Percentiles rank a stretch among this genome's conserved stretches.
These are phyloP conservation scores for Drosophila carrolli DNA, from an alignment of 1,140 invertebrate genomes.

Conservation along the genomic window DNA sequence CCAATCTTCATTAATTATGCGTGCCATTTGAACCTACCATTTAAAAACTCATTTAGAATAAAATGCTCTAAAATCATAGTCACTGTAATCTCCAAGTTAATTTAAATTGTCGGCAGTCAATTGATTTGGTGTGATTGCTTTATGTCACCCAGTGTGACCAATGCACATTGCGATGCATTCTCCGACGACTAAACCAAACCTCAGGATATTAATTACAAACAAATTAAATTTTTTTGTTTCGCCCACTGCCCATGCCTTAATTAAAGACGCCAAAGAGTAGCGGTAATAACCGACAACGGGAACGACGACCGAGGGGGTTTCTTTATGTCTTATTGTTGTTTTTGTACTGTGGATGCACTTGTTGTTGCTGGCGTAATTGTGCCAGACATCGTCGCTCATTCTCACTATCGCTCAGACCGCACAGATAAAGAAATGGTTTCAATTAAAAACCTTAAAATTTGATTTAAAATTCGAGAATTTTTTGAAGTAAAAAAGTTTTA, in stretches of 20 bases:
- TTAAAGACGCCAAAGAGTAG: slow-evolving; percentile 72
- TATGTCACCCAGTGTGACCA: slow-evolving; percentile 16
- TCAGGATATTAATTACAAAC: slow-evolving; percentile 71
- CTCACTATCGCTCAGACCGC: slow-evolving; percentile 10
- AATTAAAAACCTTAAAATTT: too few species aligned
- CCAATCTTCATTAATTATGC: too few species aligned
- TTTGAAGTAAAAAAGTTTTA: too few species aligned
- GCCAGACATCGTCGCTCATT: slow-evolving; percentile 49
- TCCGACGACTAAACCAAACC: slow-evolving; percentile 17
- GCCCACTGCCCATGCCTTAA: slow-evolving; percentile 49
- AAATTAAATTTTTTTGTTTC: slow-evolving; percentile 52
- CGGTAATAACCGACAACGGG: slow-evolving; percentile 55
- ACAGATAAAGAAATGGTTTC: slow-evolving; percentile 9
- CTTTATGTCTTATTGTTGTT: slow-evolving; percentile 21
- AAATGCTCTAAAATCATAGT: not conserved
- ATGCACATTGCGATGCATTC: slow-evolving; percentile 22
- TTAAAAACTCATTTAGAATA: too few species aligned
- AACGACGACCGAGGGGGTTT: slow-evolving; percentile 33
- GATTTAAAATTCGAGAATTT: too few species aligned
- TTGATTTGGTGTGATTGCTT: slow-evolving; percentile 1
- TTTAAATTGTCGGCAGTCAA: not conserved
- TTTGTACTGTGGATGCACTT: slow-evolving; percentile 24
- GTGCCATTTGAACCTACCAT: too few species aligned
- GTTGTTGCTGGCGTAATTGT: slow-evolving; percentile 47
- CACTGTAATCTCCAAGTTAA: not conserved